Base-by-base conservation (phyloP, 2,797 vertebrate species). In the Lithobates sylvaticus region DNA sequence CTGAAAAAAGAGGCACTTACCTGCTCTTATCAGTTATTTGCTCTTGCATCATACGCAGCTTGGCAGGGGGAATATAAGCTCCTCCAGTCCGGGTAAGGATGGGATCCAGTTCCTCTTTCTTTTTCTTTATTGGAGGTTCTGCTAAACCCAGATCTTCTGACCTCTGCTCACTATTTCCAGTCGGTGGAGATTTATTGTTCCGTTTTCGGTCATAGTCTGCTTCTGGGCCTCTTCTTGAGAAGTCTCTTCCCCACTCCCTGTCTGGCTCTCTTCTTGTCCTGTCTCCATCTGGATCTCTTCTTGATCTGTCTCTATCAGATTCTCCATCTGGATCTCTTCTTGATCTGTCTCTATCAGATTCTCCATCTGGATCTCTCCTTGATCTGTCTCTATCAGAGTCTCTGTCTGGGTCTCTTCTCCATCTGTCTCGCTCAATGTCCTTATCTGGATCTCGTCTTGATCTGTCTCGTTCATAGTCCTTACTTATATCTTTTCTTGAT, bases 21-120 rank as follows among this genome's bases (percentile, higher is more conserved):
- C 98, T 99, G 90, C 94, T 98, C 93, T 99, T 99, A 93, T 99
- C 98, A 1, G 97, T 97, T 87, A 99, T 99, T 90, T 99, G 97
- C 76, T 97, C 96, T 89, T 99, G 98, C 98, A 99, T 99, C 96
- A 99, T 97, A 78, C 97, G 95, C 58, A 99, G 96, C 86, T 97
- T 98, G 80, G 98, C 98, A 1, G 98, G 98, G 0, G 98, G 98
- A 89, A 99, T 99, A 87, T 99, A 99, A 0, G 98, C 98, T 23
- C 98, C 98, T 3, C 98, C 98, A 0, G 98, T 99, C 67, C 97
- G 96, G 16, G 97, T 99, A 70, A 99, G 94, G 87, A 99, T 97
- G 21, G 98, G 97, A 91, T 99, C 98, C 64, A 97, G 39, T 34
- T 96, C 97, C 86, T 98, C 97, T 78, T 98, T 99, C 93, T 96